A percentile compares a stretch with the other conserved stretches of the same genome.
Conservation (phyloP, 2,113 vertebrate genomes). For the Limanda limanda region DNA sequence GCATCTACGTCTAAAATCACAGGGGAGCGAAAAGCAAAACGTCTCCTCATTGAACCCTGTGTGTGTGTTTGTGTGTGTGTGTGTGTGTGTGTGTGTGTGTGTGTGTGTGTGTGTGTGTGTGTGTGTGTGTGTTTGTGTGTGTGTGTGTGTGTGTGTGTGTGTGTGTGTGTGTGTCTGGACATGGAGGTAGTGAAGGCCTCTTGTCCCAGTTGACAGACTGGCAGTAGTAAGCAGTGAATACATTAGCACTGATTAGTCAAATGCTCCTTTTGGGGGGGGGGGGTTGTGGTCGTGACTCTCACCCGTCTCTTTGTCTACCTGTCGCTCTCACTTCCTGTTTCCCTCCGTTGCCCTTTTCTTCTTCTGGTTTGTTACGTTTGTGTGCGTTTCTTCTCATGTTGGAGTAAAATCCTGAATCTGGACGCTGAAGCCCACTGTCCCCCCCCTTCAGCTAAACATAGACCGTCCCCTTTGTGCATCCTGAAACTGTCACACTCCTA, state of each 20-base stretch:
- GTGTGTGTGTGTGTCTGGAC: constrained; percentile 39
- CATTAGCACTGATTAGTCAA: constrained; percentile 73
- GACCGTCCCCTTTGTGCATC: constrained; percentile 19
- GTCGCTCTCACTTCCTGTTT: neutral
- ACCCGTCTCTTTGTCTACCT: neutral
- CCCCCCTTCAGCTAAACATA: constrained; percentile 40
- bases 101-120: neutral
- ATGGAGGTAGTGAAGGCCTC: constrained; percentile 34
- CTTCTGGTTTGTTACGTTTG: no score
- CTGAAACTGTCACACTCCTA: constrained; percentile 8
- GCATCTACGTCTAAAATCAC: constrained; percentile 6
- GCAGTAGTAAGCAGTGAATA: constrained; percentile 68
- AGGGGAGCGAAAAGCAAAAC: neutral
- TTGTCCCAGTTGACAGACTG: constrained; percentile 60
- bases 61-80: neutral
- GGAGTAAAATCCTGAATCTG: constrained; percentile 47
- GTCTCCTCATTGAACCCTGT: neutral
- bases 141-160: neutral
- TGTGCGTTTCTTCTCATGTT: constrained; percentile 16
- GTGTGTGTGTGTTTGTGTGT: neutral
- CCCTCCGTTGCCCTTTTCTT: no score
- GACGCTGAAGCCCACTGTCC: constrained; percentile 5
- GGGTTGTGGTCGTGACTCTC: constrained; percentile 11
- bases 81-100: neutral
- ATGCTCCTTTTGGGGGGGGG: constrained; percentile 30